Base-by-base conservation (phyloP, 2,888 invertebrate genomes). In the Meteorus cinctellus region DNA sequence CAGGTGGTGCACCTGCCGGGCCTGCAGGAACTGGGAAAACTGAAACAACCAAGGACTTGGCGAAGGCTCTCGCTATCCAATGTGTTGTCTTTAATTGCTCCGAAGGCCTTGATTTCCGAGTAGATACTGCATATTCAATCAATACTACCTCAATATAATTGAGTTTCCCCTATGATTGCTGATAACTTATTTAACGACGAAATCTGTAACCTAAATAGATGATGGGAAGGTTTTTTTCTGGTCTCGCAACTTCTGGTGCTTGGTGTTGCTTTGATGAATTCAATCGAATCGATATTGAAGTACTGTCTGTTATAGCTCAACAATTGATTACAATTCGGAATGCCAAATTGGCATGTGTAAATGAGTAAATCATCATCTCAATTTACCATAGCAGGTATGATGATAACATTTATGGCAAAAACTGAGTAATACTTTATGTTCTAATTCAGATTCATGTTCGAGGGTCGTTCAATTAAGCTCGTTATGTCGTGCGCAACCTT, bases 241-340 rank as follows among this genome's bases (percentile, higher is more conserved):
- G 97, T 0, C 89, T 97, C 81, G 96, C 96, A 0, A 96, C 96
- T 74, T 96, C 96, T 1, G 97, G 97, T 0, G 96, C 96, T 4
- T 97, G 97, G 97, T 96, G 96, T 84, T 97, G 97, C 85, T 97
- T 97, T 87, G 97, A 97, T 87, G 97, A 97, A 88, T 97, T 97
- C 88, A 97, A 97, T 89, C 92, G 97, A 6, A 97, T 97, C 77
- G 96, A 97, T 86, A 96, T 97, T 82, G 97, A 97, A 89, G 97
- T 97, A 55, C 89, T 97, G 76, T 96, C 96, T 16, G 97, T 97
- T 4, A 96, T 97, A 83, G 96, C 97, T 0, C 97, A 97, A 83
- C 97, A 97, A 86, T 90, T 97, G 76, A 96, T 96, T 77, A 96
- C 96, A 0, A 97, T 97, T 79, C 92, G 95, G 80, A 96, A 96